These are phyloP conservation scores for Junonia oenone DNA, from an alignment of 2,888 invertebrate genomes.

Conservation along the genomic window DNA sequence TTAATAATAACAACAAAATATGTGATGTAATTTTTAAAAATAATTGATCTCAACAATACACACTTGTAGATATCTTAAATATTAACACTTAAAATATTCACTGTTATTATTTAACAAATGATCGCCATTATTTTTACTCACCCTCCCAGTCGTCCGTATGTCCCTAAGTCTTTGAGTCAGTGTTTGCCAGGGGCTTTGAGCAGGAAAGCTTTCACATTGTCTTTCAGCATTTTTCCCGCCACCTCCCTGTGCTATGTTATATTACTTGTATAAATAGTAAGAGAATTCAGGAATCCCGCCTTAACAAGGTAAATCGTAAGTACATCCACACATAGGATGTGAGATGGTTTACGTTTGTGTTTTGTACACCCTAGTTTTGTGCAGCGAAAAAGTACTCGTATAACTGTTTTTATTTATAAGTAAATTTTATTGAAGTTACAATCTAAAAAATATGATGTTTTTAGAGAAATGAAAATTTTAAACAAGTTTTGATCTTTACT, in stretches of 20 bases:
- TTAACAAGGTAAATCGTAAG: slow-evolving; percentile 6
- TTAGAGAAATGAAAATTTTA: no score
- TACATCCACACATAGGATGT: not conserved
- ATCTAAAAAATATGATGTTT: not conserved
- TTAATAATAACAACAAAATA: no score
- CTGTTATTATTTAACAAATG: no score
- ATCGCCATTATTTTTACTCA: not conserved
- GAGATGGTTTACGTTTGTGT: not conserved
- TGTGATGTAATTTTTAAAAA: no score
- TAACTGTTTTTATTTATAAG: not conserved
- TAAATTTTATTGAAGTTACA: no score
- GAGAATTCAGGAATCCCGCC: not conserved
- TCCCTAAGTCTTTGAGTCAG: slow-evolving; percentile 35
- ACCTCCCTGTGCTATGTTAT: slow-evolving; percentile 29
- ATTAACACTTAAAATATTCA: no score
- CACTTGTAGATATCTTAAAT: no score
- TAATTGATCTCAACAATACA: no score
- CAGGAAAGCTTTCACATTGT: slow-evolving; percentile 56
- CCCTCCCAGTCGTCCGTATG: slow-evolving; percentile 24
- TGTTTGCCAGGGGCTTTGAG: slow-evolving; percentile 58
- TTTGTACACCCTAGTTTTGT: not conserved
- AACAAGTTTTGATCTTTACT: no score
- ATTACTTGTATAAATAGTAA: slow-evolving; percentile 19
- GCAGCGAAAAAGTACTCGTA: not conserved
- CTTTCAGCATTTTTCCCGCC: slow-evolving; percentile 52